Conservation (phyloP, 2,888 invertebrate species). For the Heliconius aoede region DNA sequence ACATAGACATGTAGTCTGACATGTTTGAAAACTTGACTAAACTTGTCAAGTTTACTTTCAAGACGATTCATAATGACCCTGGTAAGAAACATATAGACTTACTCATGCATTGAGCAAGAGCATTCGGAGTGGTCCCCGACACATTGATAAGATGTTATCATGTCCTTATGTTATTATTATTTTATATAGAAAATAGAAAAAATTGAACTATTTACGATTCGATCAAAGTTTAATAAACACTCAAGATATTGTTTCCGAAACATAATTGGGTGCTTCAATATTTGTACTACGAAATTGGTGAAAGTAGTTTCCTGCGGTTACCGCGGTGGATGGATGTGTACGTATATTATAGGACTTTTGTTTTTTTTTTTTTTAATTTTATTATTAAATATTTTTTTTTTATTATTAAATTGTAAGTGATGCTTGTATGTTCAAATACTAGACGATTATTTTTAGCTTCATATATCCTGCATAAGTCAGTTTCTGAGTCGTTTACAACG, state of each 20-base stretch:
- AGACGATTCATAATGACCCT: too few species aligned
- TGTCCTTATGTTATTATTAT: neutral
- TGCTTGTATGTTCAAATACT: neutral
- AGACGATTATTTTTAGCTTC: neutral
- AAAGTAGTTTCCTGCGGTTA: neutral
- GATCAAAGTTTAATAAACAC: conserved; percentile 19
- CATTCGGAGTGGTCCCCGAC: too few species aligned
- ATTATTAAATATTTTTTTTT: neutral
- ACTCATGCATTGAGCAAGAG: too few species aligned
- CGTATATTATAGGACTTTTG: neutral
- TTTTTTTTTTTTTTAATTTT: too few species aligned
- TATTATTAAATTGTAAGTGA: neutral
- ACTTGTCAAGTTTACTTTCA: too few species aligned
- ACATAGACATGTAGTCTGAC: too few species aligned
- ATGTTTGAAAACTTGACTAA: too few species aligned
- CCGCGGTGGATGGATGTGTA: neutral
- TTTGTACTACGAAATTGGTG: conserved; percentile 18
- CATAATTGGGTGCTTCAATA: conserved; percentile 22
- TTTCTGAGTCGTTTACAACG: too few species aligned
- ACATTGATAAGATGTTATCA: too few species aligned
- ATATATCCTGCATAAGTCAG: too few species aligned
- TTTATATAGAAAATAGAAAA: neutral
- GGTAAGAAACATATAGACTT: too few species aligned
- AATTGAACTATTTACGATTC: neutral
- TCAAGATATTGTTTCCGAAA: conserved; percentile 13